A percentile compares a stretch with the other conserved stretches of the same genome.
Conservation (phyloP, 2,888 invertebrate genomes). For the Mesorhabditis belari region DNA sequence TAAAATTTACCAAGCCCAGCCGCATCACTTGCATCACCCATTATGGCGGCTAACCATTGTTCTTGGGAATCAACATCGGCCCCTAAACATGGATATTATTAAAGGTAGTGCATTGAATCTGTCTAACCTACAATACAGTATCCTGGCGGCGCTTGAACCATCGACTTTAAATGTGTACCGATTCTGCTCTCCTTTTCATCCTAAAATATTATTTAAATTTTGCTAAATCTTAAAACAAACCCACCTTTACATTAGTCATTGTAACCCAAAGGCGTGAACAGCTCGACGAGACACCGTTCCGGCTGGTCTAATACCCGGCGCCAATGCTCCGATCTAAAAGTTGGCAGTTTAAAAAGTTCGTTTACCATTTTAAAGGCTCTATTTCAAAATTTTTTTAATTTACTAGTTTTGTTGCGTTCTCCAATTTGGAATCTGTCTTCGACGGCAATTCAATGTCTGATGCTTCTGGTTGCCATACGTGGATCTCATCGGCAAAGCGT, state of each 20-base stretch:
- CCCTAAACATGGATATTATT: not conserved
- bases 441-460: not conserved
- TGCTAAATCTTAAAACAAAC: slow-evolving; percentile 11
- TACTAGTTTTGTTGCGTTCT: too few species aligned
- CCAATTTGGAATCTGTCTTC: too few species aligned
- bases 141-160: slow-evolving; percentile 80
- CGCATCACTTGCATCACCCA: slow-evolving; percentile 71
- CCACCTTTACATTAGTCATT: slow-evolving; percentile 67
- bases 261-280: slow-evolving; percentile 97
- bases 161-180: slow-evolving; percentile 86
- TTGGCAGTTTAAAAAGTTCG: slow-evolving; percentile 5
- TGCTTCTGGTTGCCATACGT: slow-evolving; percentile 31
- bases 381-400: too few species aligned
- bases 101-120: not conserved
- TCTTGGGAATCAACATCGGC: slow-evolving; percentile 98
- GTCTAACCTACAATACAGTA: slow-evolving; percentile 64
- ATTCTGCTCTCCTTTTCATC: slow-evolving; percentile 67
- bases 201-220: too few species aligned
- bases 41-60: slow-evolving; percentile 87
- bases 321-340: slow-evolving; percentile 22
- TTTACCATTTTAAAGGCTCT: too few species aligned
- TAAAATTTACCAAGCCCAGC: slow-evolving; percentile 20
- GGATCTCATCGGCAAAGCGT: slow-evolving; percentile 38
- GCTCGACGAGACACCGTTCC: slow-evolving; percentile 92
- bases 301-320: slow-evolving; percentile 44